Evolutionary conservation across 1,140 invertebrate genomes (phyloP).

Genomic region (Ceratitis capitata): DNA sequence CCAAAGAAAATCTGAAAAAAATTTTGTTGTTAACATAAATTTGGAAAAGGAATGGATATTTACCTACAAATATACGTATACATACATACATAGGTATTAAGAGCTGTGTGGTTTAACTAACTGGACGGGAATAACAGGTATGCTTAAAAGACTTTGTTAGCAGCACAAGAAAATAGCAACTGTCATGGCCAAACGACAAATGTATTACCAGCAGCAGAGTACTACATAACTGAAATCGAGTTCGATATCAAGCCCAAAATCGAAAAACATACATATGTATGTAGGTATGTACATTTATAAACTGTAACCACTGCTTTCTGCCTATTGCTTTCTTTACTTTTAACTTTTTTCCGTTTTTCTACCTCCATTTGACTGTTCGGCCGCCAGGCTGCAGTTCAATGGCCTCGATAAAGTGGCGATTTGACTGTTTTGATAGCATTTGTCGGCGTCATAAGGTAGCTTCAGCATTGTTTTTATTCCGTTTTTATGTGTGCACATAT

Average conservation of each 20-base stretch:
- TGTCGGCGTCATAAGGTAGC: conserved; percentile 17
- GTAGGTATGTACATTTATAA: too few species aligned
- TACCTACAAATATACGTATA: background rate
- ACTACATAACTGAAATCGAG: background rate
- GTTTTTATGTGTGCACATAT: too few species aligned
- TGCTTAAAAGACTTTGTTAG: background rate
- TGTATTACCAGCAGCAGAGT: background rate
- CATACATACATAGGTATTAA: background rate
- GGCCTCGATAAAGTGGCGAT: conserved; percentile 28
- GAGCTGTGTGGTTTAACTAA: background rate
- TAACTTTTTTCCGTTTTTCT: background rate
- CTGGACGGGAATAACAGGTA: background rate
- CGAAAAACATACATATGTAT: too few species aligned
- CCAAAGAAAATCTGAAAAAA: background rate
- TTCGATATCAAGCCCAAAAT: background rate
- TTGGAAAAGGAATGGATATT: conserved; percentile 13
- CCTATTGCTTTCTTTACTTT: conserved; percentile 27
- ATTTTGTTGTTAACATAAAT: background rate
- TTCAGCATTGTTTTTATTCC: background rate
- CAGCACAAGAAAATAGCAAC: background rate
- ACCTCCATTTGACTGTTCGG: background rate
- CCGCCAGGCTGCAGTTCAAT: background rate
- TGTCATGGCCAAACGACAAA: background rate
- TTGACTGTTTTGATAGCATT: conserved; percentile 28
- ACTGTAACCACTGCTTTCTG: background rate